Percentiles rank a stretch among this genome's conserved stretches.
These are phyloP conservation scores for Brevimyrus niger DNA, from an alignment of 2,113 vertebrate species.

Conservation along the genomic window DNA sequence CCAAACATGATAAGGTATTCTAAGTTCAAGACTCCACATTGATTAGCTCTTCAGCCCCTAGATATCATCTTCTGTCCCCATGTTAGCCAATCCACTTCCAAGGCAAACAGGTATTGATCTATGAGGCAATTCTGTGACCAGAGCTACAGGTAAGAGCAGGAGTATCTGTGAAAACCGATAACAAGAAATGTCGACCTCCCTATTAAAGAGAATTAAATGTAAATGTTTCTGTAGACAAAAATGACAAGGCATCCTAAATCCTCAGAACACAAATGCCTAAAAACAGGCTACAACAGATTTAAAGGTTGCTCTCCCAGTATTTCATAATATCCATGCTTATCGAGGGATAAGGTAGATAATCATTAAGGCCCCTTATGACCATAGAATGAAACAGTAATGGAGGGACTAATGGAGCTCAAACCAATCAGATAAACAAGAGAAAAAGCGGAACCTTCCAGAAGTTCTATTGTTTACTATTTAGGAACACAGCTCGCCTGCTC, in stretches of 20 bases:
- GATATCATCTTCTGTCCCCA: slow-evolving; percentile 40
- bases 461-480: background rate
- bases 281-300: background rate
- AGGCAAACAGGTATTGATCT: slow-evolving; percentile 39
- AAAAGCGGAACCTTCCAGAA: background rate
- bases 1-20: slow-evolving; percentile 61
- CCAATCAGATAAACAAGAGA: background rate
- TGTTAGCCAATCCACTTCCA: slow-evolving; percentile 41
- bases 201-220: background rate
- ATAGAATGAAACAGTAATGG: background rate
- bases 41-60: slow-evolving; percentile 40
- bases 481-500: background rate
- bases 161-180: slow-evolving; percentile 20
- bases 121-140: slow-evolving; percentile 32
- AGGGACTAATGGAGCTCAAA: background rate
- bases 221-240: background rate
- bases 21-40: slow-evolving; percentile 55
- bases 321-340: background rate
- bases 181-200: background rate
- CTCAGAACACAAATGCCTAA: background rate
- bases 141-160: slow-evolving; percentile 21
- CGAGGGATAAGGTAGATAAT: background rate
- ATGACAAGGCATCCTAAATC: background rate
- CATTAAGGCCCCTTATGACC: background rate
- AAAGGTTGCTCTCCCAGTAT: background rate